A percentile compares a stretch with the other conserved stretches of the same genome.
Evolutionary conservation across 2,888 invertebrate genomes (phyloP).

Genomic region (Synanthedon formicaeformis): DNA sequence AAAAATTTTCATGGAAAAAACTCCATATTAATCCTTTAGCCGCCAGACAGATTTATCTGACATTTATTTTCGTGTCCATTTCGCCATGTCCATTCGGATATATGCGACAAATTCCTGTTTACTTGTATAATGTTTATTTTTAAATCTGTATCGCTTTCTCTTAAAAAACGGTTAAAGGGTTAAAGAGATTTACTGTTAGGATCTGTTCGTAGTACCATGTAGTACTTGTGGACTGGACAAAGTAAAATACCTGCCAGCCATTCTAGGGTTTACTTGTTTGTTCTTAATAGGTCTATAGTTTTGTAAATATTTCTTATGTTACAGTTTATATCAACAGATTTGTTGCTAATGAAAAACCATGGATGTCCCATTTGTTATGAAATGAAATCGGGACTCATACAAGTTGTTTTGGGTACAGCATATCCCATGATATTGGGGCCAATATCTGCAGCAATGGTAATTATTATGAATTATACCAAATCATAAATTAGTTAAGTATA

Average conservation of each 20-base stretch:
- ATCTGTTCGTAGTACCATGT: too few species aligned
- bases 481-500: too few species aligned
- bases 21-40: too few species aligned
- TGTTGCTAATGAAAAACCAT: conserved; percentile 67
- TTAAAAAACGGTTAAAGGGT: too few species aligned
- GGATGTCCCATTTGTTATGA: conserved; percentile 76
- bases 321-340: conserved; percentile 66
- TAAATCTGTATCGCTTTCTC: too few species aligned
- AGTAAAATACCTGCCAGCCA: background rate
- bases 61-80: too few species aligned
- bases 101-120: too few species aligned
- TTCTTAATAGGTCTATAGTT: background rate
- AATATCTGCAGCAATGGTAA: conserved; percentile 71
- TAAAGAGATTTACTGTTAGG: too few species aligned
- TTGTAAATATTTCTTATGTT: conserved; percentile 14
- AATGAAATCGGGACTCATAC: conserved; percentile 67
- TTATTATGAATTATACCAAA: conserved; percentile 5
- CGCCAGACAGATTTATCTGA: too few species aligned
- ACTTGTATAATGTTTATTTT: too few species aligned
- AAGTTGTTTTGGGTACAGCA: conserved; percentile 59
- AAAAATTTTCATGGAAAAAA: too few species aligned
- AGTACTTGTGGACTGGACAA: background rate
- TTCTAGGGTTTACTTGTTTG: background rate
- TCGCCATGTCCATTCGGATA: too few species aligned
- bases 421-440: conserved; percentile 75